Base-by-base conservation (phyloP, 1,140 invertebrate genomes). In the Arctopsyche grandis region DNA sequence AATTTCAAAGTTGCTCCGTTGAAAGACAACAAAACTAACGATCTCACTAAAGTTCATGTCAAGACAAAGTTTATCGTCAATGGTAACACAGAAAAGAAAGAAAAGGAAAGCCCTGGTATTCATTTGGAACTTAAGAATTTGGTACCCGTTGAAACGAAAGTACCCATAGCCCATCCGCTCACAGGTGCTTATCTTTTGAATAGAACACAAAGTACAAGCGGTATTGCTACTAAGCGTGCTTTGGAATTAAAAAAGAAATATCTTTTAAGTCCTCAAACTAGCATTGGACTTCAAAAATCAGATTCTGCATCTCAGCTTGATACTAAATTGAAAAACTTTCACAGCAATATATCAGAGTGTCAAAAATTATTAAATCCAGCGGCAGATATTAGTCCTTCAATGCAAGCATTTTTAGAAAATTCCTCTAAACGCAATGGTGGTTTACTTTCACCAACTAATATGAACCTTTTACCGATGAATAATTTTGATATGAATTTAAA, bases 321-420 rank as follows among this genome's bases (percentile, higher is more conserved):
- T 83, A 94, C 93, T 0, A 93, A 94, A 83, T 90, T 97, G 60
- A 93, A 94, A 86, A 94, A 91, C 63, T 93, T 97, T 80, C 91
- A 95, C 46, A 94, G 93, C 26, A 94, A 93, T 75, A 97, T 97
- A 78, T 95, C 95, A 0, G 95, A 97, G 84, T 94, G 95, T 82
- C 96, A 97, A 84, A 97, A 97, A 84, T 86, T 96, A 77, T 84
- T 97, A 44, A 94, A 96, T 85, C 94, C 95, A 0, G 93, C 95
- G 0, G 89, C 93, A 0, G 91, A 93, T 79, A 92, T 93, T 7
- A 93, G 92, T 84, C 90, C 93, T 0, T 91, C 91, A 19, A 94
- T 94, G 93, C 92, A 93, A 83, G 92, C 91, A 0, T 93, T 94
- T 83, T 85, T 93, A 0, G 79, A 81, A 9, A 83, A 75, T 70